Evolutionary conservation across 2,797 vertebrate species (phyloP).

Genomic region (Schizopygopsis malacanthus): DNA sequence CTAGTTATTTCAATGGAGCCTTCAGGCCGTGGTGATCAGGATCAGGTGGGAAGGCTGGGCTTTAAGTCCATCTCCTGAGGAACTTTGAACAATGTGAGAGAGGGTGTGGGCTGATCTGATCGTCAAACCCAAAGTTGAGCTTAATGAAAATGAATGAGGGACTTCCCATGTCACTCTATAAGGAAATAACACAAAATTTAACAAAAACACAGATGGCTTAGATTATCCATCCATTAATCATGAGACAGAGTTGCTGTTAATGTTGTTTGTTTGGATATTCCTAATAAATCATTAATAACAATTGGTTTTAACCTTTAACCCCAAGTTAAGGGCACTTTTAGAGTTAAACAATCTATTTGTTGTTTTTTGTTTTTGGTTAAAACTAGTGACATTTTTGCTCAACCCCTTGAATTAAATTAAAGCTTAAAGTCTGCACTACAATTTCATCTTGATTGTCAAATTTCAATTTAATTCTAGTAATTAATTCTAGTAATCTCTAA

Average conservation of each 20-base stretch:
- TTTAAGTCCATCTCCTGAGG: slow-evolving; percentile 48
- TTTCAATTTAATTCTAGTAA: no score
- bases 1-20: slow-evolving; percentile 45
- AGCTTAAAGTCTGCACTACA: no score
- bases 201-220: background rate
- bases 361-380: background rate
- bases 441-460: no score
- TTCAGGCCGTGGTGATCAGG: slow-evolving; percentile 41
- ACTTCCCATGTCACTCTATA: slow-evolving; percentile 59
- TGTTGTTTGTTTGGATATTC: background rate
- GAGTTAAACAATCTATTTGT: background rate
- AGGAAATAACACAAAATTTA: slow-evolving; percentile 56
- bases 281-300: slow-evolving; percentile 10
- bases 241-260: background rate
- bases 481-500: no score
- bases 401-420: no score
- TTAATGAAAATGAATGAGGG: slow-evolving; percentile 53
- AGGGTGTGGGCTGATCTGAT: slow-evolving; percentile 42
- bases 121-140: slow-evolving; percentile 21
- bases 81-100: slow-evolving; percentile 49
- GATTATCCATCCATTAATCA: slow-evolving; percentile 5
- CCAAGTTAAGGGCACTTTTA: background rate
- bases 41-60: slow-evolving; percentile 42
- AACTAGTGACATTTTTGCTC: background rate
- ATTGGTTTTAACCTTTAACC: background rate